Evolutionary conservation across 2,888 invertebrate species (phyloP), one percentile per base, ranked within the genome.

Genomic region (Netelia melanura): DNA sequence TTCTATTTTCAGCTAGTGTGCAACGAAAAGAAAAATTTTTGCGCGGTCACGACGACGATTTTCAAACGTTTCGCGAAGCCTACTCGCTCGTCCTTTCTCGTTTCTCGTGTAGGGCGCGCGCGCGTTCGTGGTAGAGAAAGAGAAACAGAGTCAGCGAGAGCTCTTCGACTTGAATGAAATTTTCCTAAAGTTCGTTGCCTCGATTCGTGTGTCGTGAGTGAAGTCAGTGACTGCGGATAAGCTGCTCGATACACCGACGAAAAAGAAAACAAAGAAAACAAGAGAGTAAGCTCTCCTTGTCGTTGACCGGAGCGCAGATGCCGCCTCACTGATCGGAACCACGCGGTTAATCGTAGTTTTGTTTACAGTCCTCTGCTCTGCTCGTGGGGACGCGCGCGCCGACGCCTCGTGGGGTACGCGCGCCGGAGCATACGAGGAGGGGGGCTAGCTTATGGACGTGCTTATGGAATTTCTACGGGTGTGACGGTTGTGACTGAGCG

Each of bases 261-360:
- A 56, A 76, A 5, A 83, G 68, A 44, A 38, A 61, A 72, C 52
- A 70, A 83, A 56, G 67, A 62, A 84, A 84, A 56, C 78, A 52
- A 23, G 56, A 43, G 44, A 70, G 44, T 38, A 58, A n/a, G 2
- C 52, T 65, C 30, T 58, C 72, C 25, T 30, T 30, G 3, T 54
- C 68, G 72, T 65, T 56, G 25, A 81, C 82, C 76, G 85, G 80
- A 84, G 86, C 90, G 82, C 89, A 88, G 90, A 88, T 89, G 88
- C 85, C 88, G 90, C 89, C 89, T 90, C 88, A 93, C 93, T 93
- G 92, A 88, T 90, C 89, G 83, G 81, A 89, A 87, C 90, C 91
- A 92, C 90, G 92, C 90, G 91, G 89, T 90, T 83, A 86, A 87
- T 80, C 85, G 78, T 71, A 89, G 86, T 93, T 93, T 93, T 93